These are phyloP conservation scores for Porites rus DNA, from an alignment of 92 coral and sea anemone genomes.

Conservation along the genomic window DNA sequence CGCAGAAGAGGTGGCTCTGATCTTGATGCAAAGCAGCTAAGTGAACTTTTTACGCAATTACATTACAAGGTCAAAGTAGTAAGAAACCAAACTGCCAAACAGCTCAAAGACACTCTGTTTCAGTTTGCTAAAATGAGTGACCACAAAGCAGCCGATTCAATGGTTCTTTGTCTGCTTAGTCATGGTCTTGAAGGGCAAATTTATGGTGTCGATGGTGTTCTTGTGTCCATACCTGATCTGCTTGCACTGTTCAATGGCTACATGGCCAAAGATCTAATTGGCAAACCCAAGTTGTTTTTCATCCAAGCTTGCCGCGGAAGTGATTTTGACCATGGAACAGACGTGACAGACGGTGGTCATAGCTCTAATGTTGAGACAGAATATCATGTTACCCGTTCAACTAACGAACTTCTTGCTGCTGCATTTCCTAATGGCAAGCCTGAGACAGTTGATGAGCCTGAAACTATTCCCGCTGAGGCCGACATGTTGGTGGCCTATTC, in stretches of 20 bases:
- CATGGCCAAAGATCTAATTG: conserved; percentile 85
- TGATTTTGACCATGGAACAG: conserved; percentile 88
- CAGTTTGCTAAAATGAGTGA: conserved; percentile 80
- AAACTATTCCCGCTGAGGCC: conserved; percentile 91
- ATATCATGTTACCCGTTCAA: conserved; percentile 21
- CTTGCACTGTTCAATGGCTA: conserved; percentile 90
- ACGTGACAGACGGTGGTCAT: conserved; percentile 62
- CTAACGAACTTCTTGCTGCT: conserved; percentile 67
- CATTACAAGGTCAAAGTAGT: conserved; percentile 76
- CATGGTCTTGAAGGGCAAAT: conserved; percentile 94
- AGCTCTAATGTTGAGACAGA: conserved; percentile 23
- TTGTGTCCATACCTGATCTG: conserved; percentile 78
- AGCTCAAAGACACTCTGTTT: conserved; percentile 67
- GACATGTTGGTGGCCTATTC: conserved; percentile 94
- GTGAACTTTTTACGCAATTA: conserved; percentile 72
- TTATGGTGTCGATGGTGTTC: conserved; percentile 90
- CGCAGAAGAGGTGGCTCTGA: conserved; percentile 87
- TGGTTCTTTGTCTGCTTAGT: conserved; percentile 91
- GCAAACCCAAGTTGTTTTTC: conserved; percentile 95
- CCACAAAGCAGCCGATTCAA: conserved; percentile 83
- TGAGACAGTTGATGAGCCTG: conserved; percentile 71
- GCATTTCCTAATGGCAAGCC: conserved; percentile 74
- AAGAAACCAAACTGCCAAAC: conserved; percentile 67
- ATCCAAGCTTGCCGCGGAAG: conserved; percentile 99
- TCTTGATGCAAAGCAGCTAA: conserved; percentile 83